These are phyloP conservation scores for Isaurus tuberculatus DNA, from an alignment of 92 coral and sea anemone genomes.

Conservation along the genomic window DNA sequence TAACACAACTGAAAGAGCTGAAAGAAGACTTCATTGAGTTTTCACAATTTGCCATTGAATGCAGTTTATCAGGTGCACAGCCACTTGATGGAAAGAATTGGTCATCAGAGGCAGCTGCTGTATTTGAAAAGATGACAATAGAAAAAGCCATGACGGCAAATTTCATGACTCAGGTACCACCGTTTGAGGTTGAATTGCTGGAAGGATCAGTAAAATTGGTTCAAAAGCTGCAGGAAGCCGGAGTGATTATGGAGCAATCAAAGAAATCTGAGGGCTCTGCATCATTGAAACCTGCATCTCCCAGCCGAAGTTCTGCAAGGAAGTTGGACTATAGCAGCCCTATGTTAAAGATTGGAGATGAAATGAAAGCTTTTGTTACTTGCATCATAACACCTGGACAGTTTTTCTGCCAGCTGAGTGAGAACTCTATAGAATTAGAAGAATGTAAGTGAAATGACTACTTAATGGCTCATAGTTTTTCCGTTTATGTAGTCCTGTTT, in stretches of 20 bases:
- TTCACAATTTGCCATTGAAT: slow-evolving; percentile 78
- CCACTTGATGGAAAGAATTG: slow-evolving; percentile 43
- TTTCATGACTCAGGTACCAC: slow-evolving; percentile 38
- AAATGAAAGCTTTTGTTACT: slow-evolving; percentile 63
- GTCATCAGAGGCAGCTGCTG: slow-evolving; percentile 56
- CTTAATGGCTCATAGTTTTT: not conserved
- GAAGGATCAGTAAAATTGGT: slow-evolving; percentile 52
- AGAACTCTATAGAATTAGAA: slow-evolving; percentile 69
- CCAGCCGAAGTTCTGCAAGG: slow-evolving; percentile 7
- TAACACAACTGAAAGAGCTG: slow-evolving; percentile 52
- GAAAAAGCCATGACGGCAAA: slow-evolving; percentile 66
- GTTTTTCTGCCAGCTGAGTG: slow-evolving; percentile 79
- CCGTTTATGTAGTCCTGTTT: not conserved
- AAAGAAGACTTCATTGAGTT: slow-evolving; percentile 49
- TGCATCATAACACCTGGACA: slow-evolving; percentile 74
- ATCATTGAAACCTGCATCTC: not conserved
- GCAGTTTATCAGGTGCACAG: slow-evolving; percentile 66
- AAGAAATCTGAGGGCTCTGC: not conserved
- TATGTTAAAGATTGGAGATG: slow-evolving; percentile 57
- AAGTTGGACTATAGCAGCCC: slow-evolving; percentile 52
- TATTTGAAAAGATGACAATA: slow-evolving; percentile 57
- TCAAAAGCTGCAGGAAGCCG: slow-evolving; percentile 41
- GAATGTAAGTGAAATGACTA: slow-evolving; percentile 61
- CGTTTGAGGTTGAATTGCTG: slow-evolving; percentile 57
- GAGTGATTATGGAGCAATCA: slow-evolving; percentile 34